Evolutionary conservation across 1,140 invertebrate species (phyloP).

Genomic region (Papilio glaucus): DNA sequence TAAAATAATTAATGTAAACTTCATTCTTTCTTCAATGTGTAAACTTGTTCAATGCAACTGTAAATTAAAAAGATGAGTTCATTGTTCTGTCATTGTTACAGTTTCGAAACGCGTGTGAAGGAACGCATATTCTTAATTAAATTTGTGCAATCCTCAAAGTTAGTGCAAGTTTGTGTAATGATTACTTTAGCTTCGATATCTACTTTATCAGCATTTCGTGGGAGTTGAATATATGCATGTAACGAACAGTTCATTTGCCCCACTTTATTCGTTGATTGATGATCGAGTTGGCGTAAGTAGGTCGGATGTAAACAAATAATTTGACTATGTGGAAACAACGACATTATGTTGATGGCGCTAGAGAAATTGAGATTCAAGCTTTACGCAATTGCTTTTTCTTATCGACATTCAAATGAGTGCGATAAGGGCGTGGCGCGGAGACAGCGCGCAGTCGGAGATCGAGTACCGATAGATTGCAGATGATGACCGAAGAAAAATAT

Average conservation of each 20-base stretch:
- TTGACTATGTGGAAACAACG: background rate
- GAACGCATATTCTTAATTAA: conserved; percentile 2
- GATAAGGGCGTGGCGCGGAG: background rate
- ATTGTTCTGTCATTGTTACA: conserved; percentile 16
- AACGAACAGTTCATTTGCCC: conserved; percentile 18
- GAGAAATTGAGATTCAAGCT: background rate
- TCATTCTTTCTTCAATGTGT: no score
- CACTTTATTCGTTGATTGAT: conserved; percentile 31
- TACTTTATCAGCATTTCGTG: conserved; percentile 8
- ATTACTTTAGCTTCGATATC: background rate
- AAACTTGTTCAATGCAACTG: conserved; percentile 15
- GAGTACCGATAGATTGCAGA: no score
- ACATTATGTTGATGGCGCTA: background rate
- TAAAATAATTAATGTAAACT: no score
- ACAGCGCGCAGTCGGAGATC: background rate
- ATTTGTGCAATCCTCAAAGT: conserved; percentile 8
- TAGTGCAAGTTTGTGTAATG: conserved; percentile 19
- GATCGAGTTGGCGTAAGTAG: conserved; percentile 23
- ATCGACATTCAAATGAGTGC: conserved; percentile 13
- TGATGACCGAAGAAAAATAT: no score
- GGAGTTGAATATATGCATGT: background rate
- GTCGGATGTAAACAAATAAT: conserved; percentile 22
- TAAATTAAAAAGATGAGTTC: conserved; percentile 20
- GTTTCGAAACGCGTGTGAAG: conserved; percentile 3
- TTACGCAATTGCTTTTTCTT: conserved; percentile 18